Evolutionary conservation across 2,888 invertebrate genomes (phyloP), one percentile per base, ranked within the genome.

Genomic region (Ochropacha duplaris): DNA sequence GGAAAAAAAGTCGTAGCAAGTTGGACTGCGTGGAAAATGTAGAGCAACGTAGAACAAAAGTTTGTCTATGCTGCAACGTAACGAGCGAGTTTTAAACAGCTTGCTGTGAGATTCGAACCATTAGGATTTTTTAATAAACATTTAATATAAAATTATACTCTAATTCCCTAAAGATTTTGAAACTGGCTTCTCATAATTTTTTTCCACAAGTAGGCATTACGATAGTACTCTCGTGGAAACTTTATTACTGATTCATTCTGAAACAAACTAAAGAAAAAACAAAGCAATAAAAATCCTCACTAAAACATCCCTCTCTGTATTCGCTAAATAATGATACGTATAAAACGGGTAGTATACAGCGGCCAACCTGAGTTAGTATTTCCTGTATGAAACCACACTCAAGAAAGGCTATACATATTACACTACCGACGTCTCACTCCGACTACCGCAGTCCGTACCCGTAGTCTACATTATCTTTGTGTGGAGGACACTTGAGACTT

Each of bases 51-150:
- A 44, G 44, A 44, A 44, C 44, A 44, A 44, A 44, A 44, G 44
- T 44, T 44, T 44, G 2, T 44, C 39, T 44, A 19, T 44, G 44
- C 19, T 19, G 44, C 44, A 44, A 44, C 44, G 44, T 44, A 44
- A 44, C 19, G 44, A 44, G 44, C 39, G 39, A 39, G 39, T 39
- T 39, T 39, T 39, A 16, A 39, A 39, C 39, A 16, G 39, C 39
- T 39, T 39, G n/a, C 19, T 11, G 19, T 44, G 44, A 19, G 19
- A 44, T 44, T 44, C 19, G 9, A 44, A 19, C 19, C 44, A 19
- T 44, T 44, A 44, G 44, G 44, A 44, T 19, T 44, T 44, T 44
- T 44, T 44, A 44, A 44, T 44, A 44, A 19, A 44, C 44, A 44
- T 44, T 44, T 44, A 9, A 1, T 19, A 16, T 19, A 1, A 2